Conservation (phyloP, 2,113 vertebrate species). For the Sander lucioperca region DNA sequence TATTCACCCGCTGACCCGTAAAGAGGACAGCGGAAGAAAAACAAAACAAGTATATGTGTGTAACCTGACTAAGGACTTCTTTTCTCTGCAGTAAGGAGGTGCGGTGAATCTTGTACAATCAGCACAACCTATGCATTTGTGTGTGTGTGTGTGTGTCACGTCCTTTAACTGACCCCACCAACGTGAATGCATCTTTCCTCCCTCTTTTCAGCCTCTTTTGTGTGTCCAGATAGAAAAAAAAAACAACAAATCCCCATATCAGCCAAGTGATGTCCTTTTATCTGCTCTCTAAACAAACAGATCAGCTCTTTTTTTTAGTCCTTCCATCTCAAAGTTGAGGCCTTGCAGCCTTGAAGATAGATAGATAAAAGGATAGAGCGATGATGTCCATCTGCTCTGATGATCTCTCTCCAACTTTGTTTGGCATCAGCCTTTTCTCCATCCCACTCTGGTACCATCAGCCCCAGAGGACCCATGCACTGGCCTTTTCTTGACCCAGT, state of each 20-base stretch:
- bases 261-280: slow-evolving; percentile 25
- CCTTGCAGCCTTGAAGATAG: slow-evolving; percentile 42
- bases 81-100: slow-evolving; percentile 75
- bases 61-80: slow-evolving; percentile 81
- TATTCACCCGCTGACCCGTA: slow-evolving; percentile 83
- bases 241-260: not conserved
- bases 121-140: slow-evolving; percentile 68
- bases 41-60: slow-evolving; percentile 52
- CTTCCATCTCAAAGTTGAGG: slow-evolving; percentile 44
- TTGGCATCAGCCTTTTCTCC: slow-evolving; percentile 65
- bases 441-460: slow-evolving; percentile 54
- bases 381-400: slow-evolving; percentile 70
- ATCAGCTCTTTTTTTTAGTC: slow-evolving; percentile 3
- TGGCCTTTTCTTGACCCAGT: slow-evolving; percentile 78
- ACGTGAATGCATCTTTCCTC: slow-evolving; percentile 27
- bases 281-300: slow-evolving; percentile 34
- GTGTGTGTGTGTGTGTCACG: slow-evolving; percentile 7
- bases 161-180: slow-evolving; percentile 42
- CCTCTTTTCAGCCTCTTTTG: slow-evolving; percentile 29
- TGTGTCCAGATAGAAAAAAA: slow-evolving; percentile 14
- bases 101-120: slow-evolving; percentile 72
- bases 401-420: slow-evolving; percentile 63
- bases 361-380: slow-evolving; percentile 36
- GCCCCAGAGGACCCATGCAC: slow-evolving; percentile 55
- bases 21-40: slow-evolving; percentile 78